phyloP scores from a whole-genome alignment of 2,888 invertebrate genomes.

The Dasypolia templi region DNA sequence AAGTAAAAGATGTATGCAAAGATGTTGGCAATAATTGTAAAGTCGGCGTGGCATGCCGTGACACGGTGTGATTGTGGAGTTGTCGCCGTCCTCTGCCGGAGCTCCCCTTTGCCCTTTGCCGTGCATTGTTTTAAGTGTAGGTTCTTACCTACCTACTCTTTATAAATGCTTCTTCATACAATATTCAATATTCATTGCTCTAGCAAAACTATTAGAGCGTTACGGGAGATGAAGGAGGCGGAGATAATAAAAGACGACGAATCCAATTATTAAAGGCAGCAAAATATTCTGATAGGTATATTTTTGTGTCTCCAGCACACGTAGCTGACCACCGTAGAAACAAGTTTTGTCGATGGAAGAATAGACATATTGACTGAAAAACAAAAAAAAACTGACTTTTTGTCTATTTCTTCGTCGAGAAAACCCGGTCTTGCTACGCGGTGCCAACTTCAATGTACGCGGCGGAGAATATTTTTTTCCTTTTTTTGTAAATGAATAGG shows the following conservation, averaged over 20 bases:
- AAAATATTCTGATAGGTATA: background rate
- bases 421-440: too few species aligned
- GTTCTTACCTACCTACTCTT: background rate
- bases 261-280: background rate
- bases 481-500: background rate
- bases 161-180: conserved; percentile 7
- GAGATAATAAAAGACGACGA: background rate
- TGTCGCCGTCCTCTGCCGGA: conserved; percentile 6
- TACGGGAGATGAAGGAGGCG: background rate
- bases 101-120: conserved; percentile 8
- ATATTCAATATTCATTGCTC: background rate
- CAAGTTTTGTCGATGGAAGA: too few species aligned
- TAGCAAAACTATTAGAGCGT: background rate
- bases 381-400: too few species aligned
- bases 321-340: too few species aligned
- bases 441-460: background rate
- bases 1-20: background rate
- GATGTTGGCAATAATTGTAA: conserved; percentile 1
- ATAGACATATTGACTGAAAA: too few species aligned
- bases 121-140: conserved; percentile 10
- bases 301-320: background rate
- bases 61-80: conserved; percentile 17
- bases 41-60: conserved; percentile 10
- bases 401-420: too few species aligned
- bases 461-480: background rate